phyloP scores from a whole-genome alignment of 1,140 invertebrate genomes.

The Zaprionus gabonicus region DNA sequence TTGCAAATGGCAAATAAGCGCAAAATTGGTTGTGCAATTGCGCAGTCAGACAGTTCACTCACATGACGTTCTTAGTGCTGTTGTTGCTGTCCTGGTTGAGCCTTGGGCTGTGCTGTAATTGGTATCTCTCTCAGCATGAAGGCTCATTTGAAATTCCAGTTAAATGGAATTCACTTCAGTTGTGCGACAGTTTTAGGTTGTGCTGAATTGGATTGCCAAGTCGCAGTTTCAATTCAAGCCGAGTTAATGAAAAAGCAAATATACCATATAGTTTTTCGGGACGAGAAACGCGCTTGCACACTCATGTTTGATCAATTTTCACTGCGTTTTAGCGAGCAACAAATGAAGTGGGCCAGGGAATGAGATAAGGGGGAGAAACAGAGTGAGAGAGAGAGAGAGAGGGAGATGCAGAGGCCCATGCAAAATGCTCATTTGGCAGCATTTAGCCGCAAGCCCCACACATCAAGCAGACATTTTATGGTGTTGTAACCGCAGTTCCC shows the following conservation, averaged over 20 bases:
- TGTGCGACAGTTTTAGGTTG: constrained; percentile 37
- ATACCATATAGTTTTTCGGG: constrained; percentile 7
- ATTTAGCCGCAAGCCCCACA: constrained; percentile 25
- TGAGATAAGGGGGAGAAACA: no score
- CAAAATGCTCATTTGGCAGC: constrained; percentile 50
- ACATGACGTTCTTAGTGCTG: not conserved
- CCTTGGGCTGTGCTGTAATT: constrained; percentile 39
- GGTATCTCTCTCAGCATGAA: constrained; percentile 8
- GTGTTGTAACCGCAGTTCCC: constrained; percentile 48
- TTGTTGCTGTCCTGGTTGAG: not conserved
- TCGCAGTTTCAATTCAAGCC: constrained; percentile 15
- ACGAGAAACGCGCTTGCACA: not conserved
- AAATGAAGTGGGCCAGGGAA: not conserved
- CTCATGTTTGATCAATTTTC: constrained; percentile 25
- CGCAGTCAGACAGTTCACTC: constrained; percentile 14
- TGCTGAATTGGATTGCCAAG: not conserved
- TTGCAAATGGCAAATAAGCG: constrained; percentile 36
- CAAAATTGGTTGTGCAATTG: constrained; percentile 42
- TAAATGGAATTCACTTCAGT: constrained; percentile 42
- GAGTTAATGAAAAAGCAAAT: constrained; percentile 35
- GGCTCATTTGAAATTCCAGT: constrained; percentile 32
- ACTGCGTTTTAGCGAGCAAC: not conserved
- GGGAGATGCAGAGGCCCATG: constrained; percentile 21
- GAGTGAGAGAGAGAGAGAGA: not conserved
- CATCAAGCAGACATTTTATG: constrained; percentile 43